Conservation (phyloP, 2,797 vertebrate genomes). For the Hirundo rustica region DNA sequence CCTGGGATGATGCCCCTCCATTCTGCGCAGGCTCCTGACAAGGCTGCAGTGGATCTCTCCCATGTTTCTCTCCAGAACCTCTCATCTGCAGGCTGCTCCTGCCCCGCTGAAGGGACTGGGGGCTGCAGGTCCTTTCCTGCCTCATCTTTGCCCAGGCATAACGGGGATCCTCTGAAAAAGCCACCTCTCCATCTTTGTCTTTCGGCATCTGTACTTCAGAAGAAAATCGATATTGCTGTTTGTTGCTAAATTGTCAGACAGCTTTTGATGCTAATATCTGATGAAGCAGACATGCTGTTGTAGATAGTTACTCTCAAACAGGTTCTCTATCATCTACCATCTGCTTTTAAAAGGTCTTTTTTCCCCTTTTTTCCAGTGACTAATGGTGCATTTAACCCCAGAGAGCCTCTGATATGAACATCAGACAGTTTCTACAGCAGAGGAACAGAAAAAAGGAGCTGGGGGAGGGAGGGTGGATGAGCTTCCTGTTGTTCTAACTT, state of each 20-base stretch:
- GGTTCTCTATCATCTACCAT: constrained; percentile 48
- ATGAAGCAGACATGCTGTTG: constrained; percentile 39
- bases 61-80: neutral
- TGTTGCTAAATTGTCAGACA: constrained; percentile 58
- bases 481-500: constrained; percentile 53
- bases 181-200: constrained; percentile 4
- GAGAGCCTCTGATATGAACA: constrained; percentile 49
- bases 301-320: constrained; percentile 39
- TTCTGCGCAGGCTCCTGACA: neutral
- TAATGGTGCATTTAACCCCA: neutral
- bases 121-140: neutral
- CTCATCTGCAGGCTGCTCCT: neutral
- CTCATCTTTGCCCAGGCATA: neutral
- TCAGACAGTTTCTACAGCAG: constrained; percentile 54
- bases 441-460: constrained; percentile 17
- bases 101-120: accelerated
- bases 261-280: constrained; percentile 69
- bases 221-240: constrained; percentile 63
- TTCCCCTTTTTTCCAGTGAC: neutral
- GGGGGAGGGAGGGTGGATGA: constrained; percentile 10
- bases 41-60: neutral
- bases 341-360: constrained; percentile 34
- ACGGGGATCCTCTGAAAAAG: neutral
- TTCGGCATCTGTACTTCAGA: constrained; percentile 6
- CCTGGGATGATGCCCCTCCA: neutral